These are phyloP conservation scores for Trichogramma evanescens DNA, from an alignment of 2,888 invertebrate species.

Conservation along the genomic window DNA sequence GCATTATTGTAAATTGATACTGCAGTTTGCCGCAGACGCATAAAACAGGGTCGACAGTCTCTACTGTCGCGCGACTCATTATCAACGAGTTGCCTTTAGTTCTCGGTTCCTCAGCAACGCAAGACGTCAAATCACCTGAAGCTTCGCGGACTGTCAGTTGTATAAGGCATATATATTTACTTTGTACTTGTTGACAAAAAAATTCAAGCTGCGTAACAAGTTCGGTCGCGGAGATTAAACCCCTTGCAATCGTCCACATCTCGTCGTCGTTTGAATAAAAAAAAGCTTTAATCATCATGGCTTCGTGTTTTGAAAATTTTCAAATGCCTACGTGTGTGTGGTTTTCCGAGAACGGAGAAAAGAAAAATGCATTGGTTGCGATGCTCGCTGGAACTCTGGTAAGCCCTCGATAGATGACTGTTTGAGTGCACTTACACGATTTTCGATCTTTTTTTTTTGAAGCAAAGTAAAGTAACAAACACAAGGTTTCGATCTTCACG, in stretches of 20 bases:
- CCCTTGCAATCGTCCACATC: no score
- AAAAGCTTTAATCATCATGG: constrained; percentile 37
- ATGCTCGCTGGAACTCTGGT: constrained; percentile 83
- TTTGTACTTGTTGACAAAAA: neutral
- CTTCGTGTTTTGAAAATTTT: constrained; percentile 67
- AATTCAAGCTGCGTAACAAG: neutral
- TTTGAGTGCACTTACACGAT: neutral
- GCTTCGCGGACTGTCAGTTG: no score
- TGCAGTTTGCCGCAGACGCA: no score
- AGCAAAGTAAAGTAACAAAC: no score
- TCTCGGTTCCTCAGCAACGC: no score
- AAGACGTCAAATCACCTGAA: no score
- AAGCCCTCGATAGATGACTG: constrained; percentile 39
- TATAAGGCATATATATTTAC: neutral
- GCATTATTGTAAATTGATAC: no score
- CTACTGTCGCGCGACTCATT: no score
- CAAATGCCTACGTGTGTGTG: constrained; percentile 71
- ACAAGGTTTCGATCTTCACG: no score
- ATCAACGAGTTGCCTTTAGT: no score
- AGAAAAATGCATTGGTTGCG: constrained; percentile 79
- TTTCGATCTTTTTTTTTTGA: neutral
- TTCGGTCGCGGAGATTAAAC: no score
- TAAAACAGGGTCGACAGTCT: no score
- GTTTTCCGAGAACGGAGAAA: constrained; percentile 72
- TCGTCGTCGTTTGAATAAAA: neutral